phyloP scores from a whole-genome alignment of 2,797 vertebrate species.

The Microctenopoma stevenorrisi region DNA sequence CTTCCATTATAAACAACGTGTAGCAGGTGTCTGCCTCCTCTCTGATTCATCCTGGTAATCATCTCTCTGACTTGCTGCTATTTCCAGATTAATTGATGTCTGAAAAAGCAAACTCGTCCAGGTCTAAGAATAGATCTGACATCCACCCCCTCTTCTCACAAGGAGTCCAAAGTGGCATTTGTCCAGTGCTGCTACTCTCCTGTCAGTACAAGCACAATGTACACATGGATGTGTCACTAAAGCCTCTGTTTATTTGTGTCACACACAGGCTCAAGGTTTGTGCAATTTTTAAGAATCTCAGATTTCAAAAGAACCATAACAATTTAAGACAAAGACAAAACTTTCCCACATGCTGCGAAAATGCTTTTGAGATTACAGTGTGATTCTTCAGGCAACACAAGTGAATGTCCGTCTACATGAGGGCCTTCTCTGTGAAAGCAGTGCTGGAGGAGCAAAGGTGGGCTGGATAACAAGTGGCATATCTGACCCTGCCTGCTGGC shows the following conservation, averaged over 20 bases:
- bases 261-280: constrained; percentile 7
- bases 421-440: constrained; percentile 43
- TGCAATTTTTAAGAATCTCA: constrained; percentile 21
- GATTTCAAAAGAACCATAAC: constrained; percentile 9
- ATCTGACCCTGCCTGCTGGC: constrained; percentile 53
- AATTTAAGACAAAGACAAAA: constrained; percentile 12
- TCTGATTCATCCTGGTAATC: constrained; percentile 74
- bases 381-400: constrained; percentile 22
- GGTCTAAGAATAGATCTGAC: constrained; percentile 71
- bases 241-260: constrained; percentile 31
- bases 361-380: constrained; percentile 14
- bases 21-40: constrained; percentile 75
- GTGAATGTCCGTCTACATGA: constrained; percentile 22
- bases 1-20: constrained; percentile 56
- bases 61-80: constrained; percentile 72
- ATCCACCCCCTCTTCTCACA: constrained; percentile 60
- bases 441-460: constrained; percentile 53
- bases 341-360: constrained; percentile 39
- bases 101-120: constrained; percentile 66
- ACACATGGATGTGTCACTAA: constrained; percentile 40
- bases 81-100: constrained; percentile 82
- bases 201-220: constrained; percentile 26
- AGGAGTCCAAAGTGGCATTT: constrained; percentile 63
- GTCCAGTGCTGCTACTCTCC: constrained; percentile 49
- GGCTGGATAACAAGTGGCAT: constrained; percentile 65